Evolutionary conservation across 2,113 vertebrate species (phyloP), one percentile per base, ranked within the genome.

Genomic region (Corythornis vintsioides): DNA sequence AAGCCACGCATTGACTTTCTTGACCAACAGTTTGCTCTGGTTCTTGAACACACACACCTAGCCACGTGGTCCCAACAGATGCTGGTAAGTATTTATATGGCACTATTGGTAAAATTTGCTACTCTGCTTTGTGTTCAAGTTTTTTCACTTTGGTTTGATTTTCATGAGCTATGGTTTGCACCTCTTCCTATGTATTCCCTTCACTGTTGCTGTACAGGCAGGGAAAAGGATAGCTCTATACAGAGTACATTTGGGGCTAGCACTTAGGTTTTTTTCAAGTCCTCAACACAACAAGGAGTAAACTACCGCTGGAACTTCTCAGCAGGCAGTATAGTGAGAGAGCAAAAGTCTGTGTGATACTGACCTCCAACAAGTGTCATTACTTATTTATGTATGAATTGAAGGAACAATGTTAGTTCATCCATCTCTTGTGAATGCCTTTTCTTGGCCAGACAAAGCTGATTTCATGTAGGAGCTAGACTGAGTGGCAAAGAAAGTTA

Each of bases 131-230:
- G 8, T 12, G 8, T 50, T 80, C 31, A 65, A 3, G 20, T 70
- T 61, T 48, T 15, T 29, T 70, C 13, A 11, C 18, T 78, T 52
- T 48, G 20, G 6, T 87, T 77, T 81, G 61, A 35, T 42, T 81
- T 67, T 91, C 52, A 19, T 19, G 38, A 43, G 21, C 16, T 75
- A 26, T n/a, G 24, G 3, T 48, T 28, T 35, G 13, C 43, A 50
- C 11, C 13, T 29, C 19, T 80, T 61, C 18, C 35, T 26, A 6
- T 0, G 0, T 13, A 5, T 35, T 65, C 8, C 1, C 0, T 60
- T 60, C 67, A 65, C 9, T 17, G 76, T 56, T 61, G 7, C 60
- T 45, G 10, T 28, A 16, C 9, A 20, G 53, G 10, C 10, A 60
- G 50, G 50, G 47, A 74, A 29, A 16, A 29, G 4, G 13, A 25